Conservation (phyloP, 2,113 vertebrate genomes). For the Tupaia chinensis region DNA sequence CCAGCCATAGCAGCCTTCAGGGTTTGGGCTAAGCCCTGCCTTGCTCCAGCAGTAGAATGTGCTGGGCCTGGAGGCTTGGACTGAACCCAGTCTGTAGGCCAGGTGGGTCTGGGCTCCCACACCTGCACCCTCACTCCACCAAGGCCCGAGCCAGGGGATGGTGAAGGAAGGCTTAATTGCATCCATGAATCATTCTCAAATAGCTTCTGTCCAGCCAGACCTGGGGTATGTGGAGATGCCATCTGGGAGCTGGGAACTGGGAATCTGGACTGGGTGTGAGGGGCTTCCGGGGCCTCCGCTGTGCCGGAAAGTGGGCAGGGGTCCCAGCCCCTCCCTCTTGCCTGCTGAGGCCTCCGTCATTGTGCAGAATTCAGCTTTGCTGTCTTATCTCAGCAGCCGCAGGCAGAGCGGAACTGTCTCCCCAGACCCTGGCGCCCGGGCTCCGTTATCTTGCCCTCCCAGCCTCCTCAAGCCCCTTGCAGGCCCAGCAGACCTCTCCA, state of each 20-base stretch:
- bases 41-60: not conserved
- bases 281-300: not conserved
- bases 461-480: constrained; percentile 28
- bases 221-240: not conserved
- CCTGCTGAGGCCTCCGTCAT: not conserved
- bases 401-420: constrained; percentile 4
- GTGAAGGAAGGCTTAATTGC: constrained; percentile 24
- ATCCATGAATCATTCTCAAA: constrained; percentile 51
- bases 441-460: not conserved
- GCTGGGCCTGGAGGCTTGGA: not conserved
- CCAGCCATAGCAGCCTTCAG: too few relatives aligned
- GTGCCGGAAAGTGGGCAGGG: not conserved
- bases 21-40: not conserved
- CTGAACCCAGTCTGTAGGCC: not conserved
- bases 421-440: not conserved
- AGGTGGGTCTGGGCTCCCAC: not conserved
- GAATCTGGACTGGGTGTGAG: not conserved
- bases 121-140: not conserved
- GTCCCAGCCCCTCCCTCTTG: not conserved
- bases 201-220: constrained; percentile 20
- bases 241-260: not conserved
- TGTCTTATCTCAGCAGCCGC: constrained; percentile 36
- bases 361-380: not conserved
- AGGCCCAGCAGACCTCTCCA: not conserved
- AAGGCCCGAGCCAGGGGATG: not conserved